Evolutionary conservation across 92 coral and sea anemone genomes (phyloP).

Genomic region (Ricordea florida): DNA sequence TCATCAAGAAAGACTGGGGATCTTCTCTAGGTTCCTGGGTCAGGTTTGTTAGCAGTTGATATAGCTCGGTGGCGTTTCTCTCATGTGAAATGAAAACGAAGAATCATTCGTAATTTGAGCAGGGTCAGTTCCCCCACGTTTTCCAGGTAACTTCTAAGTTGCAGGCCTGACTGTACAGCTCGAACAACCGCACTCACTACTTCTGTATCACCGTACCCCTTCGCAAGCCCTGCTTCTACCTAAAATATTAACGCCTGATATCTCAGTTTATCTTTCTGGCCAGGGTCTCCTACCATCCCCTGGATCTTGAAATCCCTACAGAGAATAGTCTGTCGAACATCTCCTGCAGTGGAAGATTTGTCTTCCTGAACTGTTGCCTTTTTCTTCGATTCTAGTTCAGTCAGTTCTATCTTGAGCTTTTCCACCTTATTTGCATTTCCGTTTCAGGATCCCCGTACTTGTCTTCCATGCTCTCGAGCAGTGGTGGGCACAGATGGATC

Average conservation of each 20-base stretch:
- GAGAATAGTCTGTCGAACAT: constrained; percentile 27
- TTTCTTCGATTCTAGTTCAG: not conserved
- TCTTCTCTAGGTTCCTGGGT: constrained; percentile 56
- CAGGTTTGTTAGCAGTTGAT: constrained; percentile 50
- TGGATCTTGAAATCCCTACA: constrained; percentile 53
- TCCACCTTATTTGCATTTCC: not conserved
- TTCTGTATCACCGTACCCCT: constrained; percentile 52
- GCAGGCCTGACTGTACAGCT: constrained; percentile 61
- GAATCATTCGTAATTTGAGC: constrained; percentile 41
- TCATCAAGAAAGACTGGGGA: constrained; percentile 58
- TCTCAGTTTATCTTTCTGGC: constrained; percentile 57
- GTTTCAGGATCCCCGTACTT: not conserved
- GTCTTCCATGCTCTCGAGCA: not conserved
- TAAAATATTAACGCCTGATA: constrained; percentile 63
- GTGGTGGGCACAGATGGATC: not conserved
- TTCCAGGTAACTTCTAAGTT: constrained; percentile 56
- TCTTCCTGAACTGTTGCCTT: not conserved
- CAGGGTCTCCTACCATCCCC: constrained; percentile 64
- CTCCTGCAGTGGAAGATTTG: not conserved
- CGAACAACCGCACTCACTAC: constrained; percentile 48
- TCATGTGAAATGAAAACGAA: constrained; percentile 66
- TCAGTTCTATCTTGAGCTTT: not conserved
- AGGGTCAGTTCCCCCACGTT: constrained; percentile 35
- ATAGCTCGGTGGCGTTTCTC: constrained; percentile 54
- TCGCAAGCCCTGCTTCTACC: constrained; percentile 51